Percentiles rank a stretch among this genome's conserved stretches.
phyloP scores from a whole-genome alignment of 1,140 invertebrate genomes.

The Diorhabda elongata region DNA sequence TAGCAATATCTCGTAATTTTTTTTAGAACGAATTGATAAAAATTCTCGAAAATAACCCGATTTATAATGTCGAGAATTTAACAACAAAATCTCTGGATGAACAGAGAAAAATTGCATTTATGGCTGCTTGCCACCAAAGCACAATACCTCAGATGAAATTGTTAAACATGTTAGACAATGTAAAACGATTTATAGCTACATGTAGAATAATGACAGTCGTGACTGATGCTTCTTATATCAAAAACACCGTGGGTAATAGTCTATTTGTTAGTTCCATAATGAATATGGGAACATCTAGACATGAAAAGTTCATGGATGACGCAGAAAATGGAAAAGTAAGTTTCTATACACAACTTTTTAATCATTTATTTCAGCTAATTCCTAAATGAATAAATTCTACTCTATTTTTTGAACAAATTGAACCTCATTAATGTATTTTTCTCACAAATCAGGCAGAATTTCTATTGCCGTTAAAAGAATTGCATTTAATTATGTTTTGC shows the following conservation, averaged over 20 bases:
- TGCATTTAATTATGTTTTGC: no score
- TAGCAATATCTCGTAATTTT: neutral
- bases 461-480: no score
- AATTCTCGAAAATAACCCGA: slow-evolving; percentile 27
- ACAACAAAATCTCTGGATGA: slow-evolving; percentile 54
- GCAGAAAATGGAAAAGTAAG: slow-evolving; percentile 62
- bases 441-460: no score
- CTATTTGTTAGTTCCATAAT: slow-evolving; percentile 65
- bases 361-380: slow-evolving; percentile 19
- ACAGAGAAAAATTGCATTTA: slow-evolving; percentile 56
- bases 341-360: slow-evolving; percentile 13
- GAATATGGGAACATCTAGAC: slow-evolving; percentile 70
- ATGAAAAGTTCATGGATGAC: slow-evolving; percentile 64
- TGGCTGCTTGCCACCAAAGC: slow-evolving; percentile 58
- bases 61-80: slow-evolving; percentile 7
- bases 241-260: slow-evolving; percentile 26
- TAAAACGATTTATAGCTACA: slow-evolving; percentile 18
- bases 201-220: slow-evolving; percentile 23
- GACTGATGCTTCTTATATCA: slow-evolving; percentile 28
- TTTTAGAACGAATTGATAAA: slow-evolving; percentile 32
- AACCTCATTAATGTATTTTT: no score
- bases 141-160: slow-evolving; percentile 61
- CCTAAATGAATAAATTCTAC: slow-evolving; percentile 2
- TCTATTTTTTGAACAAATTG: no score
- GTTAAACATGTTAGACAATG: slow-evolving; percentile 50